These are phyloP conservation scores for Actinernus sp. DNA, from an alignment of 92 coral and sea anemone species.

Conservation along the genomic window DNA sequence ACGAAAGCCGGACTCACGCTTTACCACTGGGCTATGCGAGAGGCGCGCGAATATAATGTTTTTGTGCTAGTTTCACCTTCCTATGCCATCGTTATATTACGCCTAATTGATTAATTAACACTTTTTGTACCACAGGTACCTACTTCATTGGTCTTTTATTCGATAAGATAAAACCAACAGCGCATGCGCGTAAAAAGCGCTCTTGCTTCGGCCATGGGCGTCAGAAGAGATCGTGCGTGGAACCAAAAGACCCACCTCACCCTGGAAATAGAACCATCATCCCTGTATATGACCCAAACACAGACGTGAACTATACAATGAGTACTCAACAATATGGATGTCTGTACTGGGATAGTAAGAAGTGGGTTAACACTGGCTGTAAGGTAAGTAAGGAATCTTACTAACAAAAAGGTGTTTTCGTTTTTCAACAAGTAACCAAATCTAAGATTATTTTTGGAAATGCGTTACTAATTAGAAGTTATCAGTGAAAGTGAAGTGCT, in stretches of 20 bases:
- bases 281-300: conserved; percentile 62
- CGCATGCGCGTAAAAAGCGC: conserved; percentile 62
- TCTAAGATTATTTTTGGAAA: too few relatives aligned
- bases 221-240: conserved; percentile 76
- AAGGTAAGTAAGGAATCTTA: conserved; percentile 52
- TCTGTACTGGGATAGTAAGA: conserved; percentile 66
- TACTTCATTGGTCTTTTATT: conserved; percentile 65
- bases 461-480: too few relatives aligned
- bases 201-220: conserved; percentile 68
- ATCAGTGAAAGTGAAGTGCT: too few relatives aligned
- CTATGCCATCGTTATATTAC: too few relatives aligned
- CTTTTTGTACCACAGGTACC: conserved; percentile 19
- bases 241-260: conserved; percentile 77
- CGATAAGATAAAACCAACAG: background rate
- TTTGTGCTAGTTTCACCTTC: too few relatives aligned
- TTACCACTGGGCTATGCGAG: too few relatives aligned
- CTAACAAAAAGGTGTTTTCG: too few relatives aligned
- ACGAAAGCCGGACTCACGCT: too few relatives aligned
- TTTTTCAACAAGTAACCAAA: too few relatives aligned
- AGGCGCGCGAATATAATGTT: too few relatives aligned
- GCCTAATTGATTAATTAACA: too few relatives aligned
- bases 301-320: conserved; percentile 78
- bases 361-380: conserved; percentile 76
- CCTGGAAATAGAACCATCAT: conserved; percentile 75
- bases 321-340: conserved; percentile 42